A percentile compares a stretch with the other conserved stretches of the same genome.
Conservation (phyloP, 2,113 vertebrate genomes). For the Takifugu flavidus region DNA sequence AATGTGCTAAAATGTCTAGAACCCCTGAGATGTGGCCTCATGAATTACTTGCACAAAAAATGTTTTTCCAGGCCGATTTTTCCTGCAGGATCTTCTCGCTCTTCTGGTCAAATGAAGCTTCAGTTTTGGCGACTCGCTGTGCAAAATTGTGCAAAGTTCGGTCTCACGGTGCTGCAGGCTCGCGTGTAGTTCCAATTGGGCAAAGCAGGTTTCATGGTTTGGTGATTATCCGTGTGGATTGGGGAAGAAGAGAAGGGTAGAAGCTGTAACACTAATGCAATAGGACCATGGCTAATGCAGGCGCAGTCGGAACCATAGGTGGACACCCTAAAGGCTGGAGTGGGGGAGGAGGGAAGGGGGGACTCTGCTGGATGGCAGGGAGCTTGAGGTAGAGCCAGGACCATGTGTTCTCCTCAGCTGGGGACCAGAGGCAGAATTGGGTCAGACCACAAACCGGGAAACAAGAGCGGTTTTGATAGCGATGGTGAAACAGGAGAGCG, state of each 20-base stretch:
- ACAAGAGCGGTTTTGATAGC: no score
- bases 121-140: constrained; percentile 18
- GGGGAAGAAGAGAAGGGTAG: constrained; percentile 27
- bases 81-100: constrained; percentile 26
- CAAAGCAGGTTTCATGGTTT: neutral
- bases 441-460: no score
- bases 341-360: no score
- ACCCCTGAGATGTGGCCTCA: constrained; percentile 33
- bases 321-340: neutral
- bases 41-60: constrained; percentile 11
- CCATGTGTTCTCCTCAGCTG: no score
- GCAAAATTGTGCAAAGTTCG: constrained; percentile 49
- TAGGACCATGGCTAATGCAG: neutral
- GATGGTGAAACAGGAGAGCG: no score
- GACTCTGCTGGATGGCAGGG: no score
- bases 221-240: constrained; percentile 33
- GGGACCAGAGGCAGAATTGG: no score
- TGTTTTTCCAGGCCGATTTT: no score
- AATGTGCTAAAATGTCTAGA: no score
- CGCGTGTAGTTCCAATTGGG: constrained; percentile 21
- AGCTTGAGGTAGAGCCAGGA: no score
- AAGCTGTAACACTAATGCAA: constrained; percentile 8
- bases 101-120: constrained; percentile 42
- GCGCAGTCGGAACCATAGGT: neutral
- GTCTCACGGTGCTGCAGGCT: constrained; percentile 11